phyloP scores from a whole-genome alignment of 2,888 invertebrate genomes.

The Parelbella ahira region DNA sequence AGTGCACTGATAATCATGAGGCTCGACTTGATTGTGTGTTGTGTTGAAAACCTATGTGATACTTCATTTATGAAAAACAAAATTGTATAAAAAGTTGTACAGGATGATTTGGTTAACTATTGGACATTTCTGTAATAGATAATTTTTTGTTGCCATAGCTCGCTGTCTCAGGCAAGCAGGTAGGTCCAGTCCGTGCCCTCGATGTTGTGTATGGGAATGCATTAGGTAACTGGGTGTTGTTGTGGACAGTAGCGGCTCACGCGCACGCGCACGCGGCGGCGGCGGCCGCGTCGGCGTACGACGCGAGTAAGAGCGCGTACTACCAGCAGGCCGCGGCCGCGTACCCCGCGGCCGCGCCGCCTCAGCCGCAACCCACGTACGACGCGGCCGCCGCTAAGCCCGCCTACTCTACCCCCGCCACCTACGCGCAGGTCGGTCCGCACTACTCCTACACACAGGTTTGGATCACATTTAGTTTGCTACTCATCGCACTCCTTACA shows the following conservation, averaged over 20 bases:
- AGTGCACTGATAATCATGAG: too few species aligned
- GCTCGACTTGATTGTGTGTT: too few species aligned
- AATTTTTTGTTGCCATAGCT: slow-evolving; percentile 17
- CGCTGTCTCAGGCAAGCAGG: slow-evolving; percentile 20
- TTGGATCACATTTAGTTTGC: slow-evolving; percentile 24
- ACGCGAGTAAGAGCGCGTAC: slow-evolving; percentile 91
- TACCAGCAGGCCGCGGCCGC: slow-evolving; percentile 89
- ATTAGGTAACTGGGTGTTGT: slow-evolving; percentile 11
- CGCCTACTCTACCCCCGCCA: slow-evolving; percentile 85
- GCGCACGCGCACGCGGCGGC: slow-evolving; percentile 75
- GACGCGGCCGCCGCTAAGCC: slow-evolving; percentile 82
- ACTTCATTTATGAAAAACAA: too few species aligned
- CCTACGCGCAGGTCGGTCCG: slow-evolving; percentile 82
- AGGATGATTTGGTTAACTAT: too few species aligned
- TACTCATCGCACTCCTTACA: neutral
- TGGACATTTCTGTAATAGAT: slow-evolving; percentile 5
- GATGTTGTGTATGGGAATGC: neutral
- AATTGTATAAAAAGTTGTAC: too few species aligned
- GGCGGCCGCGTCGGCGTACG: slow-evolving; percentile 84
- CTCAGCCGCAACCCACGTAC: slow-evolving; percentile 81
- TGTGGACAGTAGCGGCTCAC: slow-evolving; percentile 59
- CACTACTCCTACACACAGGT: slow-evolving; percentile 72
- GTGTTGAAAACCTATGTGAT: too few species aligned
- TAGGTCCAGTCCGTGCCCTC: neutral
- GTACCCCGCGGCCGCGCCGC: slow-evolving; percentile 82